Evolutionary conservation across 53 echinoderm and acorn worm species (phyloP).

Genomic region (Arbacia lixula): DNA sequence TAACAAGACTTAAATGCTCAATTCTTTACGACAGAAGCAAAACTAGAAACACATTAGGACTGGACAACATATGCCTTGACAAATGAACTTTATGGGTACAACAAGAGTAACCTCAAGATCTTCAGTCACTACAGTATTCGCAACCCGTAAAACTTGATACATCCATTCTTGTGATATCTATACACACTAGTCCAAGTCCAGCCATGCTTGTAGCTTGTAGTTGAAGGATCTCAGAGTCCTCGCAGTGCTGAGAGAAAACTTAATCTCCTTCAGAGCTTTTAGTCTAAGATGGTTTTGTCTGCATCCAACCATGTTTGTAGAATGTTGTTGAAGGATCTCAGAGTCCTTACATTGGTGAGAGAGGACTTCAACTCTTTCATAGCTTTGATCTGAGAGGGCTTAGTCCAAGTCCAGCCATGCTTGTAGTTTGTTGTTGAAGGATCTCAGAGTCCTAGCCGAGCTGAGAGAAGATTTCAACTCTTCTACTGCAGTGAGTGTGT

Average conservation of each 20-base stretch:
- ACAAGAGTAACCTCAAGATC: too few species aligned
- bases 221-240: not conserved
- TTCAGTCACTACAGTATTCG: too few species aligned
- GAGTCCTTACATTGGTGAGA: not conserved
- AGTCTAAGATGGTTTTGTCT: too few species aligned
- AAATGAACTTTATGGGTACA: too few species aligned
- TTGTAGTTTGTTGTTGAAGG: not conserved
- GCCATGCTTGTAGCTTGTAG: slow-evolving; percentile 13
- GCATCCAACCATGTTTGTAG: slow-evolving; percentile 17
- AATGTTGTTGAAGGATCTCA: not conserved
- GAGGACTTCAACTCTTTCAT: not conserved
- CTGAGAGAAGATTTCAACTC: not conserved
- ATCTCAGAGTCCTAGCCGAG: not conserved
- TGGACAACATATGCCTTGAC: too few species aligned
- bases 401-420: slow-evolving; percentile 17
- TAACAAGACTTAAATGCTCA: too few species aligned
- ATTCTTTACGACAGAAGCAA: too few species aligned
- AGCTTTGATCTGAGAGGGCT: too few species aligned
- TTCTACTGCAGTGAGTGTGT: not conserved
- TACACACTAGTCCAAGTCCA: too few species aligned
- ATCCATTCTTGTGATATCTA: too few species aligned
- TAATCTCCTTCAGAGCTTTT: not conserved
- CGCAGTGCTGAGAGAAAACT: not conserved
- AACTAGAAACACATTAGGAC: too few species aligned
- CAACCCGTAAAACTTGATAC: too few species aligned